Conservation (phyloP, 2,888 invertebrate genomes). For the Lycaena phlaeas region DNA sequence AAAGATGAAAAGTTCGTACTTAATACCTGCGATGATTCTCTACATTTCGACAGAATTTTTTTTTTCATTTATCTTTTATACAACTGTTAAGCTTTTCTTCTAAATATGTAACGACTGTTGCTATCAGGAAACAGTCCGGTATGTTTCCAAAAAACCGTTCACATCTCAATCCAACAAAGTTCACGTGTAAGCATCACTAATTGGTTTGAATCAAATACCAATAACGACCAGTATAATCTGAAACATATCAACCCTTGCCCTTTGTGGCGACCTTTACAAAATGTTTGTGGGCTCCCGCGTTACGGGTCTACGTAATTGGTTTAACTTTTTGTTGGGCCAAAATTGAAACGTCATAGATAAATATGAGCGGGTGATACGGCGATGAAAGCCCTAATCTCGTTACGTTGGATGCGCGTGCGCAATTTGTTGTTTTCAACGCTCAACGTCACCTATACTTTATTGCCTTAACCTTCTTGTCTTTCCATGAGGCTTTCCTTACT, state of each 20-base stretch:
- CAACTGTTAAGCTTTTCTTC: too few relatives aligned
- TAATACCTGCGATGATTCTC: too few relatives aligned
- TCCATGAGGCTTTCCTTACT: too few relatives aligned
- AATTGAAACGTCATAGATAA: conserved; percentile 59
- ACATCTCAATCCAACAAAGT: conserved; percentile 39
- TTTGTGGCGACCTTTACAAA: conserved; percentile 13
- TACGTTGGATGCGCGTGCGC: conserved; percentile 49
- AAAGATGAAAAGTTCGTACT: too few relatives aligned
- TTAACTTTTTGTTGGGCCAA: conserved; percentile 37
- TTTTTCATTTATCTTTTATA: too few relatives aligned
- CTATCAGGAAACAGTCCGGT: conserved; percentile 18
- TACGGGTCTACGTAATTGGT: conserved; percentile 26
- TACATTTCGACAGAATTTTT: too few relatives aligned
- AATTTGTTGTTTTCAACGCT: conserved; percentile 18
- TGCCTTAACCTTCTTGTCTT: too few relatives aligned
- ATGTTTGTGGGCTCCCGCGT: conserved; percentile 8
- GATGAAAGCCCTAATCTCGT: conserved; percentile 54
- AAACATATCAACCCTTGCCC: conserved; percentile 18
- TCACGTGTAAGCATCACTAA: conserved; percentile 66
- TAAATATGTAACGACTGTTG: background rate
- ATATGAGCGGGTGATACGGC: conserved; percentile 43
- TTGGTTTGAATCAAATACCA: conserved; percentile 65
- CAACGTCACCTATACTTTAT: too few relatives aligned
- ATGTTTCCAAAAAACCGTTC: conserved; percentile 31
- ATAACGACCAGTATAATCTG: conserved; percentile 41